A percentile compares a stretch with the other conserved stretches of the same genome.
phyloP scores from a whole-genome alignment of 2,113 vertebrate species.

The Calyptommatus sinebrachiatus region DNA sequence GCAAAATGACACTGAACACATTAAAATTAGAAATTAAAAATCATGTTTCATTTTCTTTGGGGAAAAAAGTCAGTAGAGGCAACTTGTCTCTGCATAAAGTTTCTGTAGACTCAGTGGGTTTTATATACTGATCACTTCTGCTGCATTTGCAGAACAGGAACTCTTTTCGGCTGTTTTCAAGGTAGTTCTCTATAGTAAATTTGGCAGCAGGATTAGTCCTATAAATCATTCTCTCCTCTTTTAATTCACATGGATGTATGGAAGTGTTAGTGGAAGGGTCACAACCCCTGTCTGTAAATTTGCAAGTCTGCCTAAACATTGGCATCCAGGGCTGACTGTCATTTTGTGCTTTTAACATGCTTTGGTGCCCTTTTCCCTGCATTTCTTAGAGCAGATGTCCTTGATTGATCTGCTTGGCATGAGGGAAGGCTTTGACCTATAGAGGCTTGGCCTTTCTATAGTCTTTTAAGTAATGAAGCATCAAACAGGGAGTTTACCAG shows the following conservation, averaged over 20 bases:
- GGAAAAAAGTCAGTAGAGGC: not conserved
- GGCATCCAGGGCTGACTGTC: conserved; percentile 51
- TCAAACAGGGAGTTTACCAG: conserved; percentile 55
- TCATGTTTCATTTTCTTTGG: not conserved
- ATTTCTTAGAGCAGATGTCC: conserved; percentile 66
- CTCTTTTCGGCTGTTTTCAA: not conserved
- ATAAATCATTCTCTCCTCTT: conserved; percentile 14
- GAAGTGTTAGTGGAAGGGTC: conserved; percentile 48
- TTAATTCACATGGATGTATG: conserved; percentile 26
- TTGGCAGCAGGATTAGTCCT: not conserved
- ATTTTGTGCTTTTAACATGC: conserved; percentile 35
- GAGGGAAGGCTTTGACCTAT: conserved; percentile 42
- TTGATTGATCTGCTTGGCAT: conserved; percentile 67
- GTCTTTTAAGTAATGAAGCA: conserved; percentile 41
- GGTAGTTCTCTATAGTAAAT: not conserved
- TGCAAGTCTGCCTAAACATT: conserved; percentile 53
- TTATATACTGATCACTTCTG: not conserved
- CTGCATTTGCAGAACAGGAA: not conserved
- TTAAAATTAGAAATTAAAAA: not conserved
- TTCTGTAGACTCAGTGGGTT: conserved; percentile 1
- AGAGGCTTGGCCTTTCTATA: conserved; percentile 32
- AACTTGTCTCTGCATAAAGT: not conserved
- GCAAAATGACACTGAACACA: not conserved
- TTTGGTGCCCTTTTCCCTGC: conserved; percentile 42
- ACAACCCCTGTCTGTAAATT: conserved; percentile 65